Evolutionary conservation across 2,888 invertebrate genomes (phyloP).

Genomic region (Antheraea assamensis): DNA sequence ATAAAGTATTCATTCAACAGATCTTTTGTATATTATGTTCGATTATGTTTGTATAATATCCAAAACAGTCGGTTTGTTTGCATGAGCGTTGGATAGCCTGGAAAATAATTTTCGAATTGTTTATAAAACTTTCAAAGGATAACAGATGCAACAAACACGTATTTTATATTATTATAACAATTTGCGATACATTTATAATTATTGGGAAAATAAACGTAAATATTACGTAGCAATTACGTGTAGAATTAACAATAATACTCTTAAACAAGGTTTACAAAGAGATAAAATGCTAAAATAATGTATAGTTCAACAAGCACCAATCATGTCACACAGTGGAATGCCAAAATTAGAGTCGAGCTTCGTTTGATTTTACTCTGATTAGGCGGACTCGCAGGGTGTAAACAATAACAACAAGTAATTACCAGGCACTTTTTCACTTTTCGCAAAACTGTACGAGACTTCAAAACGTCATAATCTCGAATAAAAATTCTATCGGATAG

Average conservation of each 20-base stretch:
- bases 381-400: conserved; percentile 22
- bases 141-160: background rate
- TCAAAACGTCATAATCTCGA: conserved; percentile 72
- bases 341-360: conserved; percentile 76
- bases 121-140: background rate
- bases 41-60: conserved; percentile 2
- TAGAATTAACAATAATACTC: background rate
- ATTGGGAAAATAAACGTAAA: background rate
- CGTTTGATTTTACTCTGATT: conserved; percentile 44
- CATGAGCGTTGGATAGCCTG: conserved; percentile 1
- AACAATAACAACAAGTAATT: conserved; percentile 33
- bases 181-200: background rate
- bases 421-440: conserved; percentile 65
- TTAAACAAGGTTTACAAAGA: background rate
- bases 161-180: background rate
- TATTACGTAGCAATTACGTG: background rate
- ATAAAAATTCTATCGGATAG: conserved; percentile 69
- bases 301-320: conserved; percentile 58
- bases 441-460: conserved; percentile 57
- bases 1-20: background rate
- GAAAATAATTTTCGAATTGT: background rate
- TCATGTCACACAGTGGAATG: conserved; percentile 76
- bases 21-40: background rate
- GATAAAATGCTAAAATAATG: conserved; percentile 46
- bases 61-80: background rate